These are phyloP conservation scores for Sturnira hondurensis DNA, from an alignment of 2,113 vertebrate genomes.

Conservation along the genomic window DNA sequence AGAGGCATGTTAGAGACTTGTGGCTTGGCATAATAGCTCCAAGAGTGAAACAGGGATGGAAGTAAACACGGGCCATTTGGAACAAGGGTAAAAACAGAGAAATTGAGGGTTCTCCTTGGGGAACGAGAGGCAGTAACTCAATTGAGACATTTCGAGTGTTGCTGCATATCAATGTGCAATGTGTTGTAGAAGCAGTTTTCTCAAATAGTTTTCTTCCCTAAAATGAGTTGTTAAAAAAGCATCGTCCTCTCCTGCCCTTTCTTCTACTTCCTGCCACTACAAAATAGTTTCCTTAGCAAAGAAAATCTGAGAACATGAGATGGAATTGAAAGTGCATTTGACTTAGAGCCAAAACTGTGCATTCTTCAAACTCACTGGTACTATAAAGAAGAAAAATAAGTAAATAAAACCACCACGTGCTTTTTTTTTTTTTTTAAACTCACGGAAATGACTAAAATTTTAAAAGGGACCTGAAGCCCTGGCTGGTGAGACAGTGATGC, in stretches of 20 bases:
- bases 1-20: not conserved
- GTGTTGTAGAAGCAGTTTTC: not conserved
- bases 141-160: not conserved
- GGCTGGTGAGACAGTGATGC: not conserved
- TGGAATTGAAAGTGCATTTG: not conserved
- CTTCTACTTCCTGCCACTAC: not conserved
- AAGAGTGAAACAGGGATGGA: not conserved
- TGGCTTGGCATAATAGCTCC: not conserved
- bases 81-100: not conserved
- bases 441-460: not conserved
- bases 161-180: not conserved
- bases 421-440: not conserved
- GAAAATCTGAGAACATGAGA: not conserved
- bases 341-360: not conserved
- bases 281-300: not conserved
- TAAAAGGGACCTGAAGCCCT: not conserved
- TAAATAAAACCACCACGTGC: not conserved
- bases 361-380: not conserved
- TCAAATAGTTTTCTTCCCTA: not conserved
- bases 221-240: not conserved
- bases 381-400: not conserved
- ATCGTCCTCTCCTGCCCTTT: not conserved
- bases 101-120: not conserved
- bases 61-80: not conserved
- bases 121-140: conserved; percentile 2